Percentiles rank a stretch among this genome's conserved stretches.
These are phyloP conservation scores for Ostrea edulis DNA, from an alignment of 1,140 invertebrate species.

Conservation along the genomic window DNA sequence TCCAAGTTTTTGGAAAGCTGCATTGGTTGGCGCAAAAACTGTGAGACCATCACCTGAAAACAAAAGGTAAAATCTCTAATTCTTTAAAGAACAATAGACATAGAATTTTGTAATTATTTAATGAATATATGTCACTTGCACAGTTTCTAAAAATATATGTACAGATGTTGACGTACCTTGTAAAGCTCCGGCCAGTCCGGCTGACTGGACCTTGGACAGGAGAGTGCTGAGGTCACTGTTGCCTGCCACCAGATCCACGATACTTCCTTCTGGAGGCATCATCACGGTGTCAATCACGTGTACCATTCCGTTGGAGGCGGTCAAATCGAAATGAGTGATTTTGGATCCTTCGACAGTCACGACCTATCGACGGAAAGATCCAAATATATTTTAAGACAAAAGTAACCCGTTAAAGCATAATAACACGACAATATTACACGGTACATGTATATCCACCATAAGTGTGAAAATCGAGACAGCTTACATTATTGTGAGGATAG, in stretches of 20 bases:
- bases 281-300: slow-evolving; percentile 62
- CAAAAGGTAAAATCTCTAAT: not conserved
- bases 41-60: slow-evolving; percentile 79
- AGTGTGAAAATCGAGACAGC: too few species aligned
- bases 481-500: slow-evolving; percentile 58
- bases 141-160: too few species aligned
- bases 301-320: slow-evolving; percentile 55
- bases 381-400: not conserved
- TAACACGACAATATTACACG: not conserved
- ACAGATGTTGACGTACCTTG: not conserved
- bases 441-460: too few species aligned
- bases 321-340: slow-evolving; percentile 55
- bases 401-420: too few species aligned
- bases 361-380: slow-evolving; percentile 16
- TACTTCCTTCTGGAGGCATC: slow-evolving; percentile 60
- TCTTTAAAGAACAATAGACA: too few species aligned
- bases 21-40: slow-evolving; percentile 91
- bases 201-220: slow-evolving; percentile 51
- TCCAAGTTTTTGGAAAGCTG: slow-evolving; percentile 84
- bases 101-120: too few species aligned
- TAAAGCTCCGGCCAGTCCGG: slow-evolving; percentile 50
- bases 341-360: slow-evolving; percentile 60
- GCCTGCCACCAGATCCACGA: slow-evolving; percentile 60
- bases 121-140: too few species aligned
- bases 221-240: slow-evolving; percentile 58